Base-by-base conservation (phyloP, 2,113 vertebrate species). In the Tupaia chinensis region DNA sequence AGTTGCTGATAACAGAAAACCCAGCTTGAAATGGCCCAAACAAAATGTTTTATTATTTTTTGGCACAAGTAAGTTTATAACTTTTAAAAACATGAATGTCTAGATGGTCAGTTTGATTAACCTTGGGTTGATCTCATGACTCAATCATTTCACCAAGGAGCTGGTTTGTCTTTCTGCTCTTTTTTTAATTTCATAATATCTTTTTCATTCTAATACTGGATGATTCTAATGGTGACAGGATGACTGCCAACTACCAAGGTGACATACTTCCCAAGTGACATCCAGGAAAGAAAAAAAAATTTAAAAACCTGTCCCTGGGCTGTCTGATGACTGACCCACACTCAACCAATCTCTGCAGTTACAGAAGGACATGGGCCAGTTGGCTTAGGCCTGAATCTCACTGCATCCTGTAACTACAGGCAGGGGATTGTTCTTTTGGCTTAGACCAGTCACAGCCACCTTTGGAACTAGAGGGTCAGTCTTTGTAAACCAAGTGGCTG, bases 81-180 rank as follows among this genome's bases (percentile, higher is more conserved):
- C 15, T 80, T 86, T 60, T 68, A 70, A 34, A 86, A 81, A 69
- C 25, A 66, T 22, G 5, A 61, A 78, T 61, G 73, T 1, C 29
- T 74, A 8, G 8, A 84, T 70, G 63, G 4, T 66, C 69, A 58
- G 10, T 44, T 44, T 44, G 9, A 34, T 81, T 70, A 86, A 27
- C 12, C 44, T 3, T 86, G 56, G 10, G 60, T 66, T 86, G 27
- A 76, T 27, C 15, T 58, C 20, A 23, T 53, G 27, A 87, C 32
- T 58, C 27, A 73, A 23, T 44, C 9, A 5, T 66, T 56, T 84
- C 65, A 63, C 25, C 34, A 87, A 83, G n/a, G 11, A 70, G 11
- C 54, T 70, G 17, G 15, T 70, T 93, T 88, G 60, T 69, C 87
- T 83, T 92, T 93, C 69, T 65, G 70, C 61, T 34, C 56, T 87